A percentile compares a stretch with the other conserved stretches of the same genome.
Conservation (phyloP, 1,140 invertebrate species). For the Ptiloglossa arizonensis region DNA sequence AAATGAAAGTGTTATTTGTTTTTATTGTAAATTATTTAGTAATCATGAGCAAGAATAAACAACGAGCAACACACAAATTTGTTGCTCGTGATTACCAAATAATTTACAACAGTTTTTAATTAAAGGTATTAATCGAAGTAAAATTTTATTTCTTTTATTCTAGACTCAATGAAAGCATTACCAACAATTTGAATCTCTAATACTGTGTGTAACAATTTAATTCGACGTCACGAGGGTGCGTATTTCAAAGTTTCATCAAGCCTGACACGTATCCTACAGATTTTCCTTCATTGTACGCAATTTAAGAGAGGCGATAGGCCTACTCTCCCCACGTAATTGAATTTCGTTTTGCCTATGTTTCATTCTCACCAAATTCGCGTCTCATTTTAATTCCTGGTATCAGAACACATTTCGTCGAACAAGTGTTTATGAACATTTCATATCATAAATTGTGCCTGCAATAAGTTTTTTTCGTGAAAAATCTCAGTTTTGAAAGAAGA, state of each 20-base stretch:
- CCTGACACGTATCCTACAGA: conserved; percentile 27
- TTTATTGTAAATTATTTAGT: too few relatives aligned
- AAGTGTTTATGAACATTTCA: too few relatives aligned
- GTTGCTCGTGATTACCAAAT: too few relatives aligned
- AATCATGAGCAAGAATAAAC: too few relatives aligned
- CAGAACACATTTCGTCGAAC: neutral
- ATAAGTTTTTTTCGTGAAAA: neutral
- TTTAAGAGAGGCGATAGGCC: conserved; percentile 26
- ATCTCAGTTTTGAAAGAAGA: too few relatives aligned
- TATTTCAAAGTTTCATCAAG: conserved; percentile 28
- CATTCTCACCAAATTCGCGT: neutral
- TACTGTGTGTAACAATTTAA: conserved; percentile 14
- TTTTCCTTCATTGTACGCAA: conserved; percentile 22
- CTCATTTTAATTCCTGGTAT: neutral
- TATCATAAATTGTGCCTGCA: too few relatives aligned
- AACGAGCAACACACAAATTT: too few relatives aligned
- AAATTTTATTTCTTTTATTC: too few relatives aligned
- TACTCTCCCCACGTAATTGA: conserved; percentile 29
- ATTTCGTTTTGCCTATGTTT: conserved; percentile 8
- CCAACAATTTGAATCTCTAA: neutral
- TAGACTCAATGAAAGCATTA: neutral
- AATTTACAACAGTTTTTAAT: too few relatives aligned
- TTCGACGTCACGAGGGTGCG: neutral
- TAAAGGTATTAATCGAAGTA: too few relatives aligned
- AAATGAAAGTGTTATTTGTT: too few relatives aligned